A percentile compares a stretch with the other conserved stretches of the same genome.
Conservation (phyloP, 2,888 invertebrate species). For the Erannis defoliaria region DNA sequence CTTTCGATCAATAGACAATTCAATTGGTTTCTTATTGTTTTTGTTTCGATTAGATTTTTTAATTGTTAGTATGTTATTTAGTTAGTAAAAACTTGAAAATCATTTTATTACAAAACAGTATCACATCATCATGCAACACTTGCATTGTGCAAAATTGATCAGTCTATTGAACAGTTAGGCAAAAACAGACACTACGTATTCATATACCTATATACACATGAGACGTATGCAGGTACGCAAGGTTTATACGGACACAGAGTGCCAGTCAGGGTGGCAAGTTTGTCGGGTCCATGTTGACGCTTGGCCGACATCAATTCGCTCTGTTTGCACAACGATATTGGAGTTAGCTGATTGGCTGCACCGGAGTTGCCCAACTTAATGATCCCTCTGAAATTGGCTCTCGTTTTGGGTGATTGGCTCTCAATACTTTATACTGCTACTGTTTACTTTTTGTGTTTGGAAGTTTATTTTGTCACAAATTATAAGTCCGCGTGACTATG, state of each 20-base stretch:
- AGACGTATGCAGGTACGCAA: slow-evolving; percentile 1
- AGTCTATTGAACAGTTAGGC: too few relatives aligned
- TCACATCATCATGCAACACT: too few relatives aligned
- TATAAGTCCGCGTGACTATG: too few relatives aligned
- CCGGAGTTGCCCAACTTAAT: slow-evolving; percentile 61
- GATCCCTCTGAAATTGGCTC: slow-evolving; percentile 48
- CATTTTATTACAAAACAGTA: too few relatives aligned
- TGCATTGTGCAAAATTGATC: too few relatives aligned
- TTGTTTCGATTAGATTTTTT: too few relatives aligned
- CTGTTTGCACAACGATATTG: slow-evolving; percentile 76
- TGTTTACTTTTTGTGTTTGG: background rate
- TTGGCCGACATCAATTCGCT: slow-evolving; percentile 65
- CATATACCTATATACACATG: background rate
- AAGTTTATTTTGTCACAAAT: background rate
- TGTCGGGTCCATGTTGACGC: slow-evolving; percentile 59
- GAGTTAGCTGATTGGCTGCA: slow-evolving; percentile 79
- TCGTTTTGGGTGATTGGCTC: slow-evolving; percentile 16
- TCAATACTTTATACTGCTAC: background rate
- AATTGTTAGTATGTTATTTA: too few relatives aligned
- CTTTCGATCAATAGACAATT: too few relatives aligned
- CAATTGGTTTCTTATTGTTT: too few relatives aligned
- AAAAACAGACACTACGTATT: background rate
- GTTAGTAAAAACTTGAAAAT: too few relatives aligned
- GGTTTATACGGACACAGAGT: slow-evolving; percentile 7
- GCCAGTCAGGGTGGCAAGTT: slow-evolving; percentile 48